Conservation (phyloP, 2,113 vertebrate species). For the Empidonax traillii region DNA sequence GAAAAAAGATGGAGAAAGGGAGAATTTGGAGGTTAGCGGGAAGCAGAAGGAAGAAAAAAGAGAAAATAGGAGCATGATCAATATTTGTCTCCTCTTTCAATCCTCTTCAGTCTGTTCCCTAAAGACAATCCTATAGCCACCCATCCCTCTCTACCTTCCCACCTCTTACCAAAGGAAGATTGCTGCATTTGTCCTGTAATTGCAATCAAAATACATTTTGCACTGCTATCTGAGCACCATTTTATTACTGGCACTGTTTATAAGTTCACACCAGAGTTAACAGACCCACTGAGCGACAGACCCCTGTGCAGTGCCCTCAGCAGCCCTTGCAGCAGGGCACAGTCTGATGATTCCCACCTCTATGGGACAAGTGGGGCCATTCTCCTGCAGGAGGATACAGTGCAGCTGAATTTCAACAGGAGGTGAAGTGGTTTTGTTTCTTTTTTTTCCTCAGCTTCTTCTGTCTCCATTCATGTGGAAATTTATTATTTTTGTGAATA, state of each 20-base stretch:
- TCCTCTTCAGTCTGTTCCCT: not conserved
- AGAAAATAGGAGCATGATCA: not conserved
- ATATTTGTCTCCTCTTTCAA: not conserved
- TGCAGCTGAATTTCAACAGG: not conserved
- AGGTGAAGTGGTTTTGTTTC: not conserved
- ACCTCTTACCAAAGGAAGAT: not conserved
- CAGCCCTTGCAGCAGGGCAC: not conserved
- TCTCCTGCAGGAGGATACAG: not conserved
- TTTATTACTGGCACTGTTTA: not conserved
- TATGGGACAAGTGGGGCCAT: rapidly evolving
- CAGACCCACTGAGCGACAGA: not conserved
- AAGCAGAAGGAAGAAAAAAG: not conserved
- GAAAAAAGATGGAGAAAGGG: not conserved
- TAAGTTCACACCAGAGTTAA: not conserved
- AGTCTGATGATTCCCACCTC: not conserved
- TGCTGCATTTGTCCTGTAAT: not conserved
- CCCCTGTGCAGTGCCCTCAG: not conserved
- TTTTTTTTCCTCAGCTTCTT: not conserved
- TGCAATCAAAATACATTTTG: not conserved
- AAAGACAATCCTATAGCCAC: not conserved
- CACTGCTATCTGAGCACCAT: not conserved
- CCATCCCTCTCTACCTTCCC: not conserved
- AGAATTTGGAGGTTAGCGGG: not conserved
- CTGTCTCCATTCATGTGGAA: not conserved
- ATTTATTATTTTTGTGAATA: not conserved